Evolutionary conservation across 2,888 invertebrate genomes (phyloP).

Genomic region (Drosophila emarginata): DNA sequence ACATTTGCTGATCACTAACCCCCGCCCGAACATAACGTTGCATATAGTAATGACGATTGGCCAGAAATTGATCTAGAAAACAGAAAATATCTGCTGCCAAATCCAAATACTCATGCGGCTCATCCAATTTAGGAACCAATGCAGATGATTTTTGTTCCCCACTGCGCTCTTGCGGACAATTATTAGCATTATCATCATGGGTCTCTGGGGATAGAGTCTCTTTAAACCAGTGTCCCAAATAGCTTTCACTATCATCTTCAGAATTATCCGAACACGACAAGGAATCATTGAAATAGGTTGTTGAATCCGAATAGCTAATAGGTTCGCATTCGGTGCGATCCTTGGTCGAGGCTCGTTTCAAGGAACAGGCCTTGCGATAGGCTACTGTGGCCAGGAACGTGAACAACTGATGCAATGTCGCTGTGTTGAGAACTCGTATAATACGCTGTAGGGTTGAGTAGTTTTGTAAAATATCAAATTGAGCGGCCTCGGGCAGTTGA

Average conservation of each 20-base stretch:
- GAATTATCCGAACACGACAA: slow-evolving; percentile 95
- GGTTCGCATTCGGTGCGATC: slow-evolving; percentile 91
- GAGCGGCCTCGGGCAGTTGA: slow-evolving; percentile 79
- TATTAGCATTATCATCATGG: slow-evolving; percentile 83
- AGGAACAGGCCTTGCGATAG: slow-evolving; percentile 93
- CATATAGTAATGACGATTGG: slow-evolving; percentile 84
- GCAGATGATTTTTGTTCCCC: slow-evolving; percentile 83
- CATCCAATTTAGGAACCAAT: slow-evolving; percentile 89
- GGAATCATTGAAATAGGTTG: slow-evolving; percentile 98
- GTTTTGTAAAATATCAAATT: slow-evolving; percentile 82
- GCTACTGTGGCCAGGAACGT: slow-evolving; percentile 94
- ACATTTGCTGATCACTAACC: slow-evolving; percentile 93
- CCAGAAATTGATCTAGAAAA: slow-evolving; percentile 90
- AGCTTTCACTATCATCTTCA: slow-evolving; percentile 86
- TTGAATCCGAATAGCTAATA: slow-evolving; percentile 93
- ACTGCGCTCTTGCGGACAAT: slow-evolving; percentile 84
- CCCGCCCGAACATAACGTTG: slow-evolving; percentile 87
- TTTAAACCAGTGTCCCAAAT: slow-evolving; percentile 94
- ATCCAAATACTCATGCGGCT: slow-evolving; percentile 93
- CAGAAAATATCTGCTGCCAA: slow-evolving; percentile 93
- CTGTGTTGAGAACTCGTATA: slow-evolving; percentile 83
- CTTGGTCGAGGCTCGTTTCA: slow-evolving; percentile 91
- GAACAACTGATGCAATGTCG: slow-evolving; percentile 86
- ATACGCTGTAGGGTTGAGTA: slow-evolving; percentile 83
- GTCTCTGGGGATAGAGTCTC: slow-evolving; percentile 91